Percentiles rank a stretch among this genome's conserved stretches.
Evolutionary conservation across 2,888 invertebrate genomes (phyloP).

Genomic region (Cotesia congregata): DNA sequence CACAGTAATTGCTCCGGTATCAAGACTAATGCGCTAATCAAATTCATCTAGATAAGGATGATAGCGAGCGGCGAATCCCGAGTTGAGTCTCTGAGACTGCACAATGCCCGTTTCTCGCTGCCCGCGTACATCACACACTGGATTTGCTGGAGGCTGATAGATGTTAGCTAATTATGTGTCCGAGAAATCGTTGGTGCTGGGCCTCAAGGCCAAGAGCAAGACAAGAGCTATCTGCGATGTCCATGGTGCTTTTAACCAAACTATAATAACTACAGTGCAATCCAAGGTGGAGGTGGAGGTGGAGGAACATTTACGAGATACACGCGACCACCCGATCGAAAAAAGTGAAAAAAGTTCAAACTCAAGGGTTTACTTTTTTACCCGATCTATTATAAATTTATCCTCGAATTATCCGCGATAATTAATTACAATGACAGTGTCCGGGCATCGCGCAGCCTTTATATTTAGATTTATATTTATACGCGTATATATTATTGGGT

Average conservation of each 20-base stretch:
- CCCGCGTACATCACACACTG: conserved; percentile 58
- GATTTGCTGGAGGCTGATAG: conserved; percentile 69
- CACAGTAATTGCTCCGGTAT: not conserved
- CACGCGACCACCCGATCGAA: too few relatives aligned
- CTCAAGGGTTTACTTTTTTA: not conserved
- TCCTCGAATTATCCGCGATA: conserved; percentile 31
- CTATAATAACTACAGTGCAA: too few relatives aligned
- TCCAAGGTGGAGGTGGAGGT: too few relatives aligned
- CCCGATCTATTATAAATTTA: conserved; percentile 15
- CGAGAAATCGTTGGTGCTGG: conserved; percentile 59
- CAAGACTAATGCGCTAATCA: conserved; percentile 1
- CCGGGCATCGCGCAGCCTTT: not conserved
- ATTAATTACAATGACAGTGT: conserved; percentile 38
- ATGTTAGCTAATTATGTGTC: conserved; percentile 70
- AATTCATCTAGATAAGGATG: not conserved
- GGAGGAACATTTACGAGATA: too few relatives aligned
- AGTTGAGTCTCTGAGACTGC: conserved; percentile 9
- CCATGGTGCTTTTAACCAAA: not conserved
- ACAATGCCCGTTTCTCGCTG: conserved; percentile 19
- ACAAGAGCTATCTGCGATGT: not conserved
- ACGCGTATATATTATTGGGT: conserved; percentile 25
- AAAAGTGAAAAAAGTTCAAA: not conserved
- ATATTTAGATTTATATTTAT: conserved; percentile 22
- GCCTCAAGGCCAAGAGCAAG: conserved; percentile 45
- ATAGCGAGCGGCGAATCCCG: conserved; percentile 7